Percentiles rank a stretch among this genome's conserved stretches.
Evolutionary conservation across 2,797 vertebrate species (phyloP).

Genomic region (Acropternis orthonyx): DNA sequence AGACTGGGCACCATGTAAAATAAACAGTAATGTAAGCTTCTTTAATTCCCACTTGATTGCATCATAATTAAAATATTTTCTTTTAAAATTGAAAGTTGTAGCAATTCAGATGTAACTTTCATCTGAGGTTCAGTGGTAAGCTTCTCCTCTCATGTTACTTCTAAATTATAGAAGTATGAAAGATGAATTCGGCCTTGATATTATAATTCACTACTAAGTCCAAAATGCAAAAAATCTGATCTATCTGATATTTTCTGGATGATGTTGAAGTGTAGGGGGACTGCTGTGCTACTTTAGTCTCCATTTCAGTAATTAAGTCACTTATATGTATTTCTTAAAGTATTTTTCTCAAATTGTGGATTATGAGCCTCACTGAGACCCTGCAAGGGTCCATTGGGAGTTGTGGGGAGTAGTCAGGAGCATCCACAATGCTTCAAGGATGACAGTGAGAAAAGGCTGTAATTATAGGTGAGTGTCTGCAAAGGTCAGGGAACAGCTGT

Average conservation of each 20-base stretch:
- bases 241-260: background rate
- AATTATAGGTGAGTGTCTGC: background rate
- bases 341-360: background rate
- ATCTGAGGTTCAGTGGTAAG: background rate
- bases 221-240: background rate
- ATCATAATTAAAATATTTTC: conserved; percentile 54
- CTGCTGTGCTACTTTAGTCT: background rate
- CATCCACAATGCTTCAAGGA: background rate
- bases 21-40: conserved; percentile 17
- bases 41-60: conserved; percentile 12
- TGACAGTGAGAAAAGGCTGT: background rate
- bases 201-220: background rate
- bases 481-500: background rate
- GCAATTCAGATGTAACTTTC: background rate
- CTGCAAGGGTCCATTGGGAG: background rate
- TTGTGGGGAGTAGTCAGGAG: background rate
- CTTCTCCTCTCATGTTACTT: conserved; percentile 4
- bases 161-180: background rate
- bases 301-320: background rate
- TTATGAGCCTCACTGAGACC: background rate
- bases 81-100: conserved; percentile 35
- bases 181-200: background rate
- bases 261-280: background rate
- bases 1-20: background rate
- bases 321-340: background rate